A percentile compares a stretch with the other conserved stretches of the same genome.
Evolutionary conservation across 2,797 vertebrate genomes (phyloP).

Genomic region (Diplodus sargus): DNA sequence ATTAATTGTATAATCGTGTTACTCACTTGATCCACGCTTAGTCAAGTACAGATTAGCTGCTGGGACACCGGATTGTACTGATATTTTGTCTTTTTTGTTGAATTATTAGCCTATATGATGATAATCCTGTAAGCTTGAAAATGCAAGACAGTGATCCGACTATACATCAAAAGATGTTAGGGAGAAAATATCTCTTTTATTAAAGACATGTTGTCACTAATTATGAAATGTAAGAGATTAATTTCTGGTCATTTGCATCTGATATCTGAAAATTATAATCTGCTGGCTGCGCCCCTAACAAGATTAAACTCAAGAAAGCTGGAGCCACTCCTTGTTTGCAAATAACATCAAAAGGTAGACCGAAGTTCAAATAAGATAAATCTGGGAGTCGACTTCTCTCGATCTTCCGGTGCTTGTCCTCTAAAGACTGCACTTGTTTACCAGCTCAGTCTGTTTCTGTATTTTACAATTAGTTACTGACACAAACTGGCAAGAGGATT

Average conservation of each 20-base stretch:
- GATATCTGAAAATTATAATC: neutral
- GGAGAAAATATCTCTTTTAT: neutral
- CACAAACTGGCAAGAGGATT: neutral
- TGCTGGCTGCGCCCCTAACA: neutral
- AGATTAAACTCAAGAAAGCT: slow-evolving; percentile 48
- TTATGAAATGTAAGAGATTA: neutral
- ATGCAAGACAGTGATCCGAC: neutral
- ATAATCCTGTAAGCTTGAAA: neutral
- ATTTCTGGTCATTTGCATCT: neutral
- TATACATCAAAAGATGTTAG: slow-evolving; percentile 2
- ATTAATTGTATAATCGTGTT: slow-evolving; percentile 1
- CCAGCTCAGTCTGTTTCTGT: neutral
- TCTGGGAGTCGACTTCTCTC: neutral
- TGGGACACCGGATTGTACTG: neutral
- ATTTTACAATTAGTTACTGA: neutral
- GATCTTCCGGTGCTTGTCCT: neutral
- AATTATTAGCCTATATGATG: neutral
- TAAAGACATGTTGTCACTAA: neutral
- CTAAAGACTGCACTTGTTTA: neutral
- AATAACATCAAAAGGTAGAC: slow-evolving; percentile 19
- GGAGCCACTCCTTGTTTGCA: slow-evolving; percentile 31
- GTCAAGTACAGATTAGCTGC: neutral
- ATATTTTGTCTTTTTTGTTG: neutral
- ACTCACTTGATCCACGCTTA: neutral
- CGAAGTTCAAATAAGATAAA: slow-evolving; percentile 6